Evolutionary conservation across 2,113 vertebrate species (phyloP), one percentile per base, ranked within the genome.

Genomic region (Connochaetes taurinus): DNA sequence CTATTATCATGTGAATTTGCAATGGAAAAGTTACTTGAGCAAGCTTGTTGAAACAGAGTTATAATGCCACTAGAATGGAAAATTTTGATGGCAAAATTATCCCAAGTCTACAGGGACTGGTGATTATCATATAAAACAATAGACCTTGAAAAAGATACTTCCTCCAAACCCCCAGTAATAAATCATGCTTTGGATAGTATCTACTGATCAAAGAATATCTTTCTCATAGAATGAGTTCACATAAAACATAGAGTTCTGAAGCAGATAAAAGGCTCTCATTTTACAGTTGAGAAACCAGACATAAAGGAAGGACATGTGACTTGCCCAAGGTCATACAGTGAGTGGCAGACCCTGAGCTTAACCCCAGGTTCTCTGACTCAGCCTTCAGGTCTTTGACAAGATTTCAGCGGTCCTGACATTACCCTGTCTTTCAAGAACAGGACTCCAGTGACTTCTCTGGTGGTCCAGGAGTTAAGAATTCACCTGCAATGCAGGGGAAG

Each of bases 51-150:
- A 98, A 98, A 97, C 86, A 94, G 92, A 95, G 91, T 93, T 97
- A 40, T 97, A 97, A 94, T 91, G 95, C 88, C 89, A 81, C 78
- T 84, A 76, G 97, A 98, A 98, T 97, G 97, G 97, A 96, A 98
- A 97, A 98, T 97, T 98, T 97, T 94, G 97, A 98, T 96, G 96
- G 85, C 80, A 87, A 97, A 98, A 98, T 98, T 97, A 98, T 98
- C 96, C 95, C 53, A 74, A 80, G 90, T 98, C 95, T 94, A 40
- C 50, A 60, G 90, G 86, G 97, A 97, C 76, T 82, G 36, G 81
- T 96, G 94, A 98, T 98, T 98, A 98, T 96, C 97, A 94, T 97
- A 95, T 86, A 95, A 98, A 98, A 96, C 87, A 64, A 91, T 62
- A 58, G 96, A 96, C 81, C 90, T 83, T 92, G 88, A 97, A 96